Base-by-base conservation (phyloP, 64 coral and sea anemone genomes). In the Dendrophyllia cribrosa region DNA sequence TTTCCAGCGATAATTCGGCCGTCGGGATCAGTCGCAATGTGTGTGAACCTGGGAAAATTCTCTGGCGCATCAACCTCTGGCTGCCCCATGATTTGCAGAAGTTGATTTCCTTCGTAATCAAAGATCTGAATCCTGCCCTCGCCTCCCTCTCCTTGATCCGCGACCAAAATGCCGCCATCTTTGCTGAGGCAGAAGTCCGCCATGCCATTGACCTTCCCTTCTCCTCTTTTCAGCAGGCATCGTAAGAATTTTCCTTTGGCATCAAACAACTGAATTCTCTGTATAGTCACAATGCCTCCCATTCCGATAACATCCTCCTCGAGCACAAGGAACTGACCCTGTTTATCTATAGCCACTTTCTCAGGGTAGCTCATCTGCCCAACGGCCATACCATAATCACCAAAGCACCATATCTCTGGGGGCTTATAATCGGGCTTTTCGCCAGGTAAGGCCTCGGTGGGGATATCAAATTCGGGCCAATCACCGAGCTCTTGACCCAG, bases 361-460 rank as follows among this genome's bases (percentile, higher is more conserved):
- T 87, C 74, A 11, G 95, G 95, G 23, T 97, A 87, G 10, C 75
- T 72, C 17, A 97, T 64, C 46, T 90, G 88, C 3, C 95, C 95
- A 86, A 94, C 88, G 21, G 84, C 67, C 19, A 72, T 70, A 11
- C 95, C 95, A 76, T 93, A 80, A 63, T 93, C 92, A 43, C 95
- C 95, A 81, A 97, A 97, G 81, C 86, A 92, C 95, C 95, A 97
- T 58, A 94, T 94, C 58, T 63, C 77, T 7, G 88, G 95, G 74
- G 95, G 88, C 75, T 94, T 44, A 65, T 87, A 97, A 25, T 50
- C 47, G 10, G 82, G n/a, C 9, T 50, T 64, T 0, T 87, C 91
- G 12, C 21, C 22, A 19, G 95, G 92, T 25, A 93, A 70, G 67
- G 87, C 90, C 45, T 79, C 88, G 9, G 82, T 48, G 26, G 87